Conservation (phyloP, 2,797 vertebrate genomes). For the Balearica regulorum region DNA sequence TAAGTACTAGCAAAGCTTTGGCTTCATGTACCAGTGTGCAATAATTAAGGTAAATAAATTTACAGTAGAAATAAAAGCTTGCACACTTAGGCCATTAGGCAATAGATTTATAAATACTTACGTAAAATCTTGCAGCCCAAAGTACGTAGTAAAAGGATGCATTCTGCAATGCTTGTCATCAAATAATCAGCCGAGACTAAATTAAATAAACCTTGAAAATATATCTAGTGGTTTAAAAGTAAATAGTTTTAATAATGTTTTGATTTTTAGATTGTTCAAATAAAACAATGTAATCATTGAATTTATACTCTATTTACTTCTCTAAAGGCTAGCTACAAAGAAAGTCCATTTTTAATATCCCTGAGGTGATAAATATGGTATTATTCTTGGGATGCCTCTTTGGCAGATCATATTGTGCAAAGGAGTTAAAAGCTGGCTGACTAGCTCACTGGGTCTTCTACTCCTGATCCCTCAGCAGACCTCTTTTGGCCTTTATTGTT, state of each 20-base stretch:
- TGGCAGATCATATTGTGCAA: not conserved
- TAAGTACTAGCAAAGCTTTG: not conserved
- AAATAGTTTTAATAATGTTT: not conserved
- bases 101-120: not conserved
- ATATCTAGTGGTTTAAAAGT: not conserved
- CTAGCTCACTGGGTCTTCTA: not conserved
- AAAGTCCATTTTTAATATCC: slow-evolving; percentile 23
- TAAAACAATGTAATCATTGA: not conserved
- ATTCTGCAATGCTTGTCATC: not conserved
- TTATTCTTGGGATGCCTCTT: slow-evolving; percentile 37
- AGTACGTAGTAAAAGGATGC: not conserved
- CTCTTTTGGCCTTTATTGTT: not conserved
- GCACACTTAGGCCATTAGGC: not conserved
- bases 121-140: not conserved
- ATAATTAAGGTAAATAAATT: not conserved
- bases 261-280: not conserved
- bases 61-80: not conserved
- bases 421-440: slow-evolving; percentile 40
- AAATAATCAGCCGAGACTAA: not conserved
- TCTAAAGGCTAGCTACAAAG: slow-evolving; percentile 4
- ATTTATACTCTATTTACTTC: not conserved
- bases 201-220: not conserved
- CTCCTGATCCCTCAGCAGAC: not conserved
- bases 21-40: not conserved
- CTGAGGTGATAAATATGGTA: not conserved